Percentiles rank a stretch among this genome's conserved stretches.
These are phyloP conservation scores for Zapus hudsonius DNA, from an alignment of 2,113 vertebrate species.

Conservation along the genomic window DNA sequence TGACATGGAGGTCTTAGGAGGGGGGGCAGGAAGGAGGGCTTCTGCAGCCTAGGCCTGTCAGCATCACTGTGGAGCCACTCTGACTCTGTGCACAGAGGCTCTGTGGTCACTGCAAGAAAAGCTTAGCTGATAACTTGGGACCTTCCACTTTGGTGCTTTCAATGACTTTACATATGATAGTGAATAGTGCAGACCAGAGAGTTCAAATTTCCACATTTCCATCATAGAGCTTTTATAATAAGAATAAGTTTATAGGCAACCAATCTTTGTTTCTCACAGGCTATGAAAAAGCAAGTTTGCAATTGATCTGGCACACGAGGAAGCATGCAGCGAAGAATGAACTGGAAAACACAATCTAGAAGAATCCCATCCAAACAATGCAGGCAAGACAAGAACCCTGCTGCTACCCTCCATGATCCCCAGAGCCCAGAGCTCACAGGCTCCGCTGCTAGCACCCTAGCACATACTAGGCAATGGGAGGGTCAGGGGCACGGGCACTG, in stretches of 20 bases:
- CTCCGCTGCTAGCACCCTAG: not conserved
- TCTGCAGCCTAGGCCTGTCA: not conserved
- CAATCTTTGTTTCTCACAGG: conserved; percentile 54
- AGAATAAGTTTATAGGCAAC: conserved; percentile 45
- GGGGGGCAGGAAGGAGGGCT: not conserved
- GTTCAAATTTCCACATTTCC: conserved; percentile 50
- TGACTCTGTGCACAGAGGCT: not conserved
- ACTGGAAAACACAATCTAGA: conserved; percentile 62
- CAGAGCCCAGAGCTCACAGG: not conserved
- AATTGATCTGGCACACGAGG: conserved; percentile 16
- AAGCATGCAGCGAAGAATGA: conserved; percentile 62
- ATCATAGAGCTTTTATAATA: not conserved
- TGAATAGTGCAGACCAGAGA: not conserved
- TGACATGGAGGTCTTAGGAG: not conserved
- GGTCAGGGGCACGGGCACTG: conserved; percentile 59
- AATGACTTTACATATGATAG: not conserved
- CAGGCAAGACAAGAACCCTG: conserved; percentile 55
- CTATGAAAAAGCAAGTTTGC: conserved; percentile 22
- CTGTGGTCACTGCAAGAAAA: not conserved
- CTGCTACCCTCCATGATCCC: conserved; percentile 67
- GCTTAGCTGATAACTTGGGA: not conserved
- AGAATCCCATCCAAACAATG: conserved; percentile 78
- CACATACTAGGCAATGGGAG: conserved; percentile 27
- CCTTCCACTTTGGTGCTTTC: not conserved
- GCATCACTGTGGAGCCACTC: not conserved